Conservation (phyloP, 2,888 invertebrate genomes). For the Itoplectis maculator region DNA sequence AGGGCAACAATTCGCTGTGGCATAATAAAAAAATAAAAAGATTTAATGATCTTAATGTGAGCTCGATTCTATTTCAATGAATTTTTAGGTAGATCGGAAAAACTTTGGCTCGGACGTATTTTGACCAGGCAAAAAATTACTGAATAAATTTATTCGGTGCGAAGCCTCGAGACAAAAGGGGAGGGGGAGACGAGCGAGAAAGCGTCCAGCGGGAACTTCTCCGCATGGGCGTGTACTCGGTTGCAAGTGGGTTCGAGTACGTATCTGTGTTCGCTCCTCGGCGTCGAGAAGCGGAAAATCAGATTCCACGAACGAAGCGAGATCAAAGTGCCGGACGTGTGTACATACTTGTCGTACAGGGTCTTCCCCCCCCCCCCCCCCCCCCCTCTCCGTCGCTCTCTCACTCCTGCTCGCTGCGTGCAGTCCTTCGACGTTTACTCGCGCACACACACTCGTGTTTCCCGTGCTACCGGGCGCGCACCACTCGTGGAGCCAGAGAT, state of each 20-base stretch:
- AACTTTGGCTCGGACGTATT: too few relatives aligned
- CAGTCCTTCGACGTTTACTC: slow-evolving; percentile 15
- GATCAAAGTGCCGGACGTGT: slow-evolving; percentile 52
- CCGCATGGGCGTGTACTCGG: not conserved
- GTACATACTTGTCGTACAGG: slow-evolving; percentile 43
- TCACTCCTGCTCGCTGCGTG: too few relatives aligned
- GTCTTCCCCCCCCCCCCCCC: too few relatives aligned
- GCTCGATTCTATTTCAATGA: too few relatives aligned
- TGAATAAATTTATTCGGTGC: too few relatives aligned
- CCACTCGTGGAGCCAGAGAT: not conserved
- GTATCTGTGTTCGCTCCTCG: slow-evolving; percentile 1
- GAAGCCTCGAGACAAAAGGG: not conserved
- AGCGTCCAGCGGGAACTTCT: not conserved
- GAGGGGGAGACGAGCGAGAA: too few relatives aligned
- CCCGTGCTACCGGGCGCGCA: not conserved
- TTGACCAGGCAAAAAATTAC: too few relatives aligned
- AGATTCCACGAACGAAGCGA: slow-evolving; percentile 19
- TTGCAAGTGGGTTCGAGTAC: not conserved
- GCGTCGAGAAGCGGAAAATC: slow-evolving; percentile 24
- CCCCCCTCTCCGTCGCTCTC: too few relatives aligned
- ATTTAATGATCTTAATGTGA: too few relatives aligned
- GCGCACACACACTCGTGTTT: not conserved
- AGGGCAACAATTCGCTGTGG: too few relatives aligned
- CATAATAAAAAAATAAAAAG: too few relatives aligned
- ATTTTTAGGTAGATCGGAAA: too few relatives aligned